Evolutionary conservation across 2,113 vertebrate species (phyloP).

Genomic region (Bufo bufo): DNA sequence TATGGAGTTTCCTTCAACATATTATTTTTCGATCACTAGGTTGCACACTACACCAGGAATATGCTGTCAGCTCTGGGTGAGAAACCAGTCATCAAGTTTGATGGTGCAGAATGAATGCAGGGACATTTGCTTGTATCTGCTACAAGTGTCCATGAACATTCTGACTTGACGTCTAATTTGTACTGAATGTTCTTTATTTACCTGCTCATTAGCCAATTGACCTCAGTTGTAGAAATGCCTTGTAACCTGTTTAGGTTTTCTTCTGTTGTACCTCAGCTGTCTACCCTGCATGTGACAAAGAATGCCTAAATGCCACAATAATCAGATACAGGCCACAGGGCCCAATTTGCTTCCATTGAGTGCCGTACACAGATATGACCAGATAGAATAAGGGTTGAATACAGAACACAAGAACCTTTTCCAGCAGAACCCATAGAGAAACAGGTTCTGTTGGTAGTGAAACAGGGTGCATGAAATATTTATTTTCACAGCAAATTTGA

Average conservation of each 20-base stretch:
- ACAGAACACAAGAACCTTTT: too few species aligned
- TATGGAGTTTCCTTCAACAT: not conserved
- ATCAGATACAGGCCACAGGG: not conserved
- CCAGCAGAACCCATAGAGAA: too few species aligned
- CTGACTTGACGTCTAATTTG: not conserved
- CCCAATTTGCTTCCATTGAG: too few species aligned
- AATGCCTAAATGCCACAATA: not conserved
- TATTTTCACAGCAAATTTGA: too few species aligned
- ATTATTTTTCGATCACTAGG: not conserved
- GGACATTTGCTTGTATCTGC: not conserved
- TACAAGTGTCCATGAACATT: not conserved
- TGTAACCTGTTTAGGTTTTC: not conserved
- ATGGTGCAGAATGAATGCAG: not conserved
- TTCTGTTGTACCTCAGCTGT: not conserved
- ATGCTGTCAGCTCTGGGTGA: not conserved
- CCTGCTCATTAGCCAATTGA: not conserved
- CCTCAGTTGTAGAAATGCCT: not conserved
- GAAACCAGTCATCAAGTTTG: not conserved
- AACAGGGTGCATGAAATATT: too few species aligned
- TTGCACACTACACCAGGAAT: not conserved
- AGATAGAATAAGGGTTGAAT: too few species aligned
- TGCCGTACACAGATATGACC: too few species aligned
- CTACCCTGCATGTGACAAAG: not conserved
- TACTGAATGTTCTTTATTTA: not conserved
- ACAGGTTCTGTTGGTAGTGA: too few species aligned